Percentiles rank a stretch among this genome's conserved stretches.
phyloP scores from a whole-genome alignment of 2,888 invertebrate genomes.

The Lacanobia wlatinum region DNA sequence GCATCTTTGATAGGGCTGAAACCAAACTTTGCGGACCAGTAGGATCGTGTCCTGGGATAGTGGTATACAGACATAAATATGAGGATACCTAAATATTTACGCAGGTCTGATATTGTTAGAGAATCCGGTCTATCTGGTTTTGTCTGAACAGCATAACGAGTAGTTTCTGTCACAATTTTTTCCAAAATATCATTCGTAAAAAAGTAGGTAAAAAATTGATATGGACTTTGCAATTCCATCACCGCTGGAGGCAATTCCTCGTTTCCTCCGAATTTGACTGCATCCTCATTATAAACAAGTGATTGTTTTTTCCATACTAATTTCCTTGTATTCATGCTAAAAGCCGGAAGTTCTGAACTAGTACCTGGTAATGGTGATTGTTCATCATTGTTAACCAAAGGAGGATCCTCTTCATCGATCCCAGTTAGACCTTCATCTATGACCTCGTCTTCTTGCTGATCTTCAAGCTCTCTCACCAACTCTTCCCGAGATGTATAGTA shows the following conservation, averaged over 20 bases:
- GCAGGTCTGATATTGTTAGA: not conserved
- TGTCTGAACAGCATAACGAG: not conserved
- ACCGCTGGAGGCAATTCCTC: constrained; percentile 50
- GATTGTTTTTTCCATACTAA: constrained; percentile 55
- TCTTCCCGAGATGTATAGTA: constrained; percentile 45
- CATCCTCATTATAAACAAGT: constrained; percentile 43
- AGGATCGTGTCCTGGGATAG: constrained; percentile 58
- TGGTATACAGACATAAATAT: constrained; percentile 64
- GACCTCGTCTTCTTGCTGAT: constrained; percentile 4
- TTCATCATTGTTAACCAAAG: constrained; percentile 45
- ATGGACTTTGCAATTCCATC: constrained; percentile 53
- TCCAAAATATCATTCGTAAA: not conserved
- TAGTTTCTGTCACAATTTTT: not conserved
- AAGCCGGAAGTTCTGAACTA: too few species aligned
- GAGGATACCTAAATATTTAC: constrained; percentile 11
- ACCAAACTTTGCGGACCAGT: constrained; percentile 61
- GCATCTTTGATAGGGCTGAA: constrained; percentile 56
- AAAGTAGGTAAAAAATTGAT: too few species aligned
- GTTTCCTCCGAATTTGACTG: constrained; percentile 41
- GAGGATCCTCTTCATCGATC: constrained; percentile 32
- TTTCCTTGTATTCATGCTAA: not conserved
- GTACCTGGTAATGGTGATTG: constrained; percentile 1
- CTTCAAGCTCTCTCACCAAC: constrained; percentile 5
- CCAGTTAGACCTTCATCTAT: too few species aligned
- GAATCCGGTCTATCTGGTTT: not conserved